Conservation (phyloP, 2,113 vertebrate genomes). For the Polypterus senegalus region DNA sequence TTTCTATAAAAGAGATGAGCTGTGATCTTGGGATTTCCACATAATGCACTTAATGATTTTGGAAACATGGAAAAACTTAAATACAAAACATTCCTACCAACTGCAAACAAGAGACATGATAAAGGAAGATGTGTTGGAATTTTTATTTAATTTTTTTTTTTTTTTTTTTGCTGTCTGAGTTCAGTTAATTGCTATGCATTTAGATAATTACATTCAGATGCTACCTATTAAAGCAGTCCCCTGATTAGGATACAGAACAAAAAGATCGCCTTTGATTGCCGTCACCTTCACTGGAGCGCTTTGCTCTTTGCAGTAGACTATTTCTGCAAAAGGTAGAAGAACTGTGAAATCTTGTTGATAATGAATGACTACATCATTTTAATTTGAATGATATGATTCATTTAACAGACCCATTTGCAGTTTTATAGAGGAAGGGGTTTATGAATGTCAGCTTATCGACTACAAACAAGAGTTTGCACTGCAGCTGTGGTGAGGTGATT, state of each 20-base stretch:
- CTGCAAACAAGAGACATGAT: too few species aligned
- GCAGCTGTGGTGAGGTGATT: background rate
- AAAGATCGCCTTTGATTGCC: background rate
- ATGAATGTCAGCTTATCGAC: constrained; percentile 12
- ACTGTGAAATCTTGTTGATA: constrained; percentile 6
- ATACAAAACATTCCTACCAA: too few species aligned
- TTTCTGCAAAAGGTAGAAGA: background rate
- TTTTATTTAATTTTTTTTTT: too few species aligned
- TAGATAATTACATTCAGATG: background rate
- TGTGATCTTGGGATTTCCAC: too few species aligned
- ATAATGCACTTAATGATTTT: too few species aligned
- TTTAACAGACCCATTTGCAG: constrained; percentile 11
- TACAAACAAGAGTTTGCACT: background rate
- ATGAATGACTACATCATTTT: constrained; percentile 18
- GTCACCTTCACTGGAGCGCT: background rate
- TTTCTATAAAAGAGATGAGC: too few species aligned
- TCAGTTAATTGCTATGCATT: background rate
- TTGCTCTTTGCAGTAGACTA: background rate
- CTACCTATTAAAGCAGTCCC: background rate
- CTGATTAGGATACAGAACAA: background rate
- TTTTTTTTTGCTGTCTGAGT: background rate
- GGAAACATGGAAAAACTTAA: too few species aligned
- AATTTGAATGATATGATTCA: constrained; percentile 24
- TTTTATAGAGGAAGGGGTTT: constrained; percentile 7
- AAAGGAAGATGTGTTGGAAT: too few species aligned